Base-by-base conservation (phyloP, 2,113 vertebrate genomes). In the Cryptotis parvus region DNA sequence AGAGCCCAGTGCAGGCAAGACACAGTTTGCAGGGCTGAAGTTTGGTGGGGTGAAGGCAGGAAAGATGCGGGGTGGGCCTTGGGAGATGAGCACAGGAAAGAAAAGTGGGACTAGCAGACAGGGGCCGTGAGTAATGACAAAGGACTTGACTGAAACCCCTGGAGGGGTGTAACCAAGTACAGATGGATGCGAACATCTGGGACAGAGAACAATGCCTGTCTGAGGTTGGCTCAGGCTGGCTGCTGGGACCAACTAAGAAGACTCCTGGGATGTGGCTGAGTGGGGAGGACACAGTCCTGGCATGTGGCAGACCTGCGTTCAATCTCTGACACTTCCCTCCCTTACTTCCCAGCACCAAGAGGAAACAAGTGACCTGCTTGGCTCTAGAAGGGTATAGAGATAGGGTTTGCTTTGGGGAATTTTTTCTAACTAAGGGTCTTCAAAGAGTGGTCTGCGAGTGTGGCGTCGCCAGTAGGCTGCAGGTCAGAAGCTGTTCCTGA, bases 361-460 rank as follows among this genome's bases (percentile, higher is more conserved):
- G 22, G 55, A 58, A 4, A 83, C 58, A 90, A 20, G 31, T 1
- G 37, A 74, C 43, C 8, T 65, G 18, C 55, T 39, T 22, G 77
- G 61, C 58, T 76, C 41, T 81, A 33, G 49, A 93, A 83, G 27
- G 20, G 41, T 84, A 80, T 91, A 66, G 39, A 41, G 29, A 45
- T 22, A 74, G 63, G 72, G 6, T 65, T 24, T 58, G 18, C 24
- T 76, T 74, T 76, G 33, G 65, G 66, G 81, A 82, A 63, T 37
- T n/a, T 33, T 29, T 39, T 31, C 43, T 70, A 45, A 58, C 49
- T 33, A 9, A 39, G 75, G 22, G 39, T 78, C 45, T 29, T 45
- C 70, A 33, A 76, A 65, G n/a, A 26, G 35, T n/a, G 31, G 15
- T 74, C 68, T 89, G 68, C 45, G 35, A 88, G 8, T 55, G 87